Evolutionary conservation across 2,888 invertebrate species (phyloP), one percentile per base, ranked within the genome.

Genomic region (Poecilobothrus nobilitatus): DNA sequence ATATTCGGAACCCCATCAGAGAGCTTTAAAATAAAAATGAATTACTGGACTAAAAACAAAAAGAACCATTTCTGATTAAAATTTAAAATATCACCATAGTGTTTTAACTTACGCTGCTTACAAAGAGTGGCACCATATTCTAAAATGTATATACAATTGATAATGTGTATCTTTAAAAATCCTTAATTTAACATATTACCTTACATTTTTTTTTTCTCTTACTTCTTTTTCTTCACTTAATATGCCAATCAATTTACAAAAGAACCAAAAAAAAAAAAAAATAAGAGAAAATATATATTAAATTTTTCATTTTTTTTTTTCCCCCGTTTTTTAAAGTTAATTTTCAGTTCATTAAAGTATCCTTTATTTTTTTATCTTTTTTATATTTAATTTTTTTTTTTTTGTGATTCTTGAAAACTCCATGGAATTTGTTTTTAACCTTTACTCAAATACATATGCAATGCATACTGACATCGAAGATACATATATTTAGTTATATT

Each of bases 331-430:
- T 53, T 18, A 18, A 53, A 53, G 53, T 53, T 53, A 53, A 53
- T 53, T 53, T 53, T 53, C 53, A 53, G 53, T 53, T 53, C 53
- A 53, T 53, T 53, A 53, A 53, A 53, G 53, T 53, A 53, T 53
- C 53, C 53, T 53, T 53, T 53, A 27, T 27, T 27, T 27, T 27
- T 27, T 27, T 27, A 27, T 27, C 27, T 27, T 27, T 27, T 27
- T 27, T 27, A 4, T 27, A 5, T 27, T 27, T 27, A 4, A 4
- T 5, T 27, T 27, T 4, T 27, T 27, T 27, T 27, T 27, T 27
- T 27, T 27, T 27, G 5, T 27, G 5, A 27, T 27, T 37, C 7
- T 53, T 53, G 53, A 53, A 53, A 53, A 53, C 53, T 53, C 53
- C 15, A 53, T 53, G 53, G 53, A 53, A 53, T 53, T 53, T n/a